phyloP scores from a whole-genome alignment of 2,888 invertebrate genomes.

The Agonopterix arenella region DNA sequence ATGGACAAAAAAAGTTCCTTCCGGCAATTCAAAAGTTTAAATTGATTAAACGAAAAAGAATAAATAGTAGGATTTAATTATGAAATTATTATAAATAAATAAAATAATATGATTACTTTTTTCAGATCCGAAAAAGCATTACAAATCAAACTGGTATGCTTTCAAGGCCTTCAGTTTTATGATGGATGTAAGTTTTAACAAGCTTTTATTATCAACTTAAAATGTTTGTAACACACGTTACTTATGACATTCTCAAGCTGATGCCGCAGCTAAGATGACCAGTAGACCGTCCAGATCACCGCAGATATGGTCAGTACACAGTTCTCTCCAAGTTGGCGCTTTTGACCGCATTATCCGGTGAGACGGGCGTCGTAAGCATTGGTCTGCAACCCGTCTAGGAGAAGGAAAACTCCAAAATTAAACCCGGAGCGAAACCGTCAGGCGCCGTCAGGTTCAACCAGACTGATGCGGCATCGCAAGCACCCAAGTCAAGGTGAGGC shows the following conservation, averaged over 20 bases:
- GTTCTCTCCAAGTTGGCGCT: too few relatives aligned
- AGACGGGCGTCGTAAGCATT: slow-evolving; percentile 4
- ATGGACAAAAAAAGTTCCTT: too few relatives aligned
- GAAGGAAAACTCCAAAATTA: neutral
- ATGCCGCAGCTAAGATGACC: too few relatives aligned
- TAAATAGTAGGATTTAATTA: too few relatives aligned
- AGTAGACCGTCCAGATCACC: too few relatives aligned
- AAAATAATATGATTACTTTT: neutral
- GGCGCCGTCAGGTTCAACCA: slow-evolving; percentile 7
- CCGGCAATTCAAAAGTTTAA: too few relatives aligned
- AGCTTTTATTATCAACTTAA: too few relatives aligned
- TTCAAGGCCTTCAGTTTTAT: neutral
- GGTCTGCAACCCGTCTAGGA: slow-evolving; percentile 2
- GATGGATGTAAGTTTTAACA: neutral
- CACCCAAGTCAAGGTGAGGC: slow-evolving; percentile 10
- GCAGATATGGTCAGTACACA: too few relatives aligned
- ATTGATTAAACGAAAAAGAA: too few relatives aligned
- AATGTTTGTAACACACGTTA: too few relatives aligned
- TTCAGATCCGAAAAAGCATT: neutral
- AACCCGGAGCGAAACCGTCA: slow-evolving; percentile 1
- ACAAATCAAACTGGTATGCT: neutral
- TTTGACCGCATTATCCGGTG: neutral
- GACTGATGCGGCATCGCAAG: slow-evolving; percentile 6
- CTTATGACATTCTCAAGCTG: too few relatives aligned
- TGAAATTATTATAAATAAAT: too few relatives aligned